Evolutionary conservation across 2,888 invertebrate genomes (phyloP), one percentile per base, ranked within the genome.

Genomic region (Pelosia muscerda): DNA sequence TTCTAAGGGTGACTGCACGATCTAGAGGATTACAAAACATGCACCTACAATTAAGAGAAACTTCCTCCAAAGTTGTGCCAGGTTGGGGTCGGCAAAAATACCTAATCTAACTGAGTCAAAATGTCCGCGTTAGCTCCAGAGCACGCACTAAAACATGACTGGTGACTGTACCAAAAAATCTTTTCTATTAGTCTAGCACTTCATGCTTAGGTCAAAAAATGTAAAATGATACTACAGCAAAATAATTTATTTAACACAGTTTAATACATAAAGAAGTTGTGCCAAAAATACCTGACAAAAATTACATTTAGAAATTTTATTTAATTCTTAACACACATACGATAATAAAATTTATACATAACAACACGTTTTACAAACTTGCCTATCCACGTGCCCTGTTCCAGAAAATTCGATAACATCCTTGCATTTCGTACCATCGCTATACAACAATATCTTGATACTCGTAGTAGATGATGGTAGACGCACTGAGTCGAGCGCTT

Each of bases 401-500:
- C 13, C 23, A 63, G 13, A 49, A 58, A 57, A 28, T 5, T 65
- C 9, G 31, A n/a, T 59, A 28, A 59, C 23, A 53, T 57, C 10
- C 57, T 65, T 53, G 19, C 31, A 53, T 53, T 59, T 60, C 15
- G 25, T 23, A 66, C 54, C 11, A 55, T 55, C 34, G 28, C 34
- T 54, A 2, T 6, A 28, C n/a, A 23, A 54, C 23, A 58, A 23
- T 31, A 22, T 19, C 31, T 31, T 55, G 11, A 55, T n/a, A n/a
- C n/a, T n/a, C n/a, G n/a, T n/a, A n/a, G n/a, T n/a, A n/a, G 23
- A 28, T 28, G 31, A 34, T 34, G 56, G 19, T 57, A 34, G n/a
- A n/a, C 53, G 8, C 31, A 26, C 26, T 53, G 53, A 67, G 38
- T 22, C 68, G 49, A 60, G 38, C 75, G 73, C 68, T 60, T 75